phyloP scores from a whole-genome alignment of 2,113 vertebrate species.

The Dermatemys mawii region DNA sequence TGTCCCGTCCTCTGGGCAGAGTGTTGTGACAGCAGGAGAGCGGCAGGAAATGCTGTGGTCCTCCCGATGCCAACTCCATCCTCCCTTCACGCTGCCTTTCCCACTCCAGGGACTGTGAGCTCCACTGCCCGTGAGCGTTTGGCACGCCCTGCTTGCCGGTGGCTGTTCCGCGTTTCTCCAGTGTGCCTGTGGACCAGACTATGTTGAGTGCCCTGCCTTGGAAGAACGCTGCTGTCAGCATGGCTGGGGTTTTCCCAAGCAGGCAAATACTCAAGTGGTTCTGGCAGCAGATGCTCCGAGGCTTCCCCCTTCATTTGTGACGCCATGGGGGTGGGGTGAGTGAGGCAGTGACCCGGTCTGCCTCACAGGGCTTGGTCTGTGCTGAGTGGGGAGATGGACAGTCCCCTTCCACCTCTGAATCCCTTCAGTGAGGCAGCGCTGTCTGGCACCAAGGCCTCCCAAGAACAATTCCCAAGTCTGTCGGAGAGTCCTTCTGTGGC shows the following conservation, averaged over 20 bases:
- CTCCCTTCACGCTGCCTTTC: fast-evolving
- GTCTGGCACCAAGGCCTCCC: background rate
- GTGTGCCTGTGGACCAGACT: fast-evolving
- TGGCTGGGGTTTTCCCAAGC: background rate
- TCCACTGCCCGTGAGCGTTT: background rate
- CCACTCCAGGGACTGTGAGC: background rate
- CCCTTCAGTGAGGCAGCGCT: background rate
- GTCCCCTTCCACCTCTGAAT: background rate
- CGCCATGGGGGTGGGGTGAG: background rate
- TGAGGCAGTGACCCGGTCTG: background rate
- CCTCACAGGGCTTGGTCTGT: background rate
- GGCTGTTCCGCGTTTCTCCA: background rate
- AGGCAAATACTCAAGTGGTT: background rate
- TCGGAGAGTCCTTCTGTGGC: background rate
- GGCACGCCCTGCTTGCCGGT: background rate
- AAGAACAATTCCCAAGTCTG: background rate
- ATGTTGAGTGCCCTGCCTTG: background rate
- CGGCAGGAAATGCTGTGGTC: background rate
- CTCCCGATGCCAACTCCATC: background rate
- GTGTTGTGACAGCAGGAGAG: background rate
- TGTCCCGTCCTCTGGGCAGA: background rate
- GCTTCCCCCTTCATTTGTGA: too few relatives aligned
- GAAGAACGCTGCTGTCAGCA: background rate
- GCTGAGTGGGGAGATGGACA: background rate
- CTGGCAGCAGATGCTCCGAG: too few relatives aligned